Conservation (phyloP, 2,113 vertebrate genomes). For the Tonatia bakeri region DNA sequence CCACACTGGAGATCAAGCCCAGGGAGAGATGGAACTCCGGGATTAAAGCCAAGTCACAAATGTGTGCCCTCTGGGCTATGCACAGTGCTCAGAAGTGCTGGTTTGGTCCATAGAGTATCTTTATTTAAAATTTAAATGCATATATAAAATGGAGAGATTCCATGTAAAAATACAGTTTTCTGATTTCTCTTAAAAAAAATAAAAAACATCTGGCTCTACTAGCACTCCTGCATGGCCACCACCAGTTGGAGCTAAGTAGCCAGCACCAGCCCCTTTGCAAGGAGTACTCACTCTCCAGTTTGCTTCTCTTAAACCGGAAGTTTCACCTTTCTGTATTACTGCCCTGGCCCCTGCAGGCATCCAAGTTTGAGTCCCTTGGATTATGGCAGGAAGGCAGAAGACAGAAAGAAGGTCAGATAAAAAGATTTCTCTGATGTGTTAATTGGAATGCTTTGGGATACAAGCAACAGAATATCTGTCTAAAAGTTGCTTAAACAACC, state of each 20-base stretch:
- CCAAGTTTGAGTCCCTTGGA: neutral
- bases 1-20: neutral
- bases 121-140: constrained; percentile 7
- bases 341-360: neutral
- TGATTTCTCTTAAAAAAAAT: constrained; percentile 1
- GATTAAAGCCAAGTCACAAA: neutral
- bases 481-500: neutral
- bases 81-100: neutral
- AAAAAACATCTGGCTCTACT: neutral
- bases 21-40: neutral
- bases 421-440: neutral
- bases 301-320: neutral
- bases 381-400: neutral
- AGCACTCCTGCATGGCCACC: neutral
- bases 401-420: neutral
- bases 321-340: neutral
- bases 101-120: neutral
- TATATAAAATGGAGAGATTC: neutral
- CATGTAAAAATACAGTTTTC: neutral
- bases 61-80: neutral
- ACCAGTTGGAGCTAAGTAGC: neutral
- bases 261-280: neutral
- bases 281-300: neutral
- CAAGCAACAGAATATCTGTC: neutral
- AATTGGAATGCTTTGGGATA: neutral